Evolutionary conservation across 2,797 vertebrate species (phyloP).

Genomic region (Columba guinea): DNA sequence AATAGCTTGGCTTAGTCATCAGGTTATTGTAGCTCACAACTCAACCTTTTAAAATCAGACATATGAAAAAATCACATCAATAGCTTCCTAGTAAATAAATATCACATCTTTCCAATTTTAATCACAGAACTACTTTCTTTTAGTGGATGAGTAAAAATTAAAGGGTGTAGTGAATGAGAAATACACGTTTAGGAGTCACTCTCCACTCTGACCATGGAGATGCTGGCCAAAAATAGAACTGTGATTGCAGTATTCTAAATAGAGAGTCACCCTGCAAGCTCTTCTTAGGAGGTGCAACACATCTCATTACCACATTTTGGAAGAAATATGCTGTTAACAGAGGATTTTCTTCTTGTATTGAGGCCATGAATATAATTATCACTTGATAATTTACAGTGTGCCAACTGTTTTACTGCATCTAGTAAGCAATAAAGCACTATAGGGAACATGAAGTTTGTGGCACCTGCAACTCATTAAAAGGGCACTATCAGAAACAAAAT

Average conservation of each 20-base stretch:
- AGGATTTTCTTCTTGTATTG: constrained; percentile 75
- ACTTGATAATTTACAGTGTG: constrained; percentile 76
- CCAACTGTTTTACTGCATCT: constrained; percentile 70
- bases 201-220: constrained; percentile 40
- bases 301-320: constrained; percentile 71
- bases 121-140: not conserved
- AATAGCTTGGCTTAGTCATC: constrained; percentile 21
- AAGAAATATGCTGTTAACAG: constrained; percentile 70
- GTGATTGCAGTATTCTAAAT: constrained; percentile 62
- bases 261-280: constrained; percentile 65
- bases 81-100: constrained; percentile 6
- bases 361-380: constrained; percentile 76
- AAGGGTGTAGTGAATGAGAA: constrained; percentile 38
- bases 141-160: constrained; percentile 36
- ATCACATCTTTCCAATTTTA: constrained; percentile 1
- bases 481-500: constrained; percentile 45
- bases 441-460: constrained; percentile 57
- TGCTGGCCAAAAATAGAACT: constrained; percentile 58
- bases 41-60: constrained; percentile 23
- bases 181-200: constrained; percentile 20
- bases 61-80: not conserved
- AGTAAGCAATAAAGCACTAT: constrained; percentile 66
- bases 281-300: constrained; percentile 68
- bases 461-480: constrained; percentile 71
- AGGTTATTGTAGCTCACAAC: constrained; percentile 5